A percentile compares a stretch with the other conserved stretches of the same genome.
phyloP scores from a whole-genome alignment of 1,140 invertebrate genomes.

The Homalodisca vitripennis region DNA sequence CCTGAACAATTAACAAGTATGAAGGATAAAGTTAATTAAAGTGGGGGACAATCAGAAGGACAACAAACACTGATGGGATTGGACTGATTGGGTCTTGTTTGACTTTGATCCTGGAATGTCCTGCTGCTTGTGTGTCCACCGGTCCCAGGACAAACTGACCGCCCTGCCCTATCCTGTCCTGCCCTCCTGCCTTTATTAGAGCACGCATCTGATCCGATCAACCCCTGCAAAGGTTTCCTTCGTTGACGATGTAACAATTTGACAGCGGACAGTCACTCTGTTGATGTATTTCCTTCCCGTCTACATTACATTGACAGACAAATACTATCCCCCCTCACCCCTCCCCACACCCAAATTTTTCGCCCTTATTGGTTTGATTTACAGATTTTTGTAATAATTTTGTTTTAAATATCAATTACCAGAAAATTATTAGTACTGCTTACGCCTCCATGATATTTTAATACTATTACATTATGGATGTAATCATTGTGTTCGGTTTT shows the following conservation, averaged over 20 bases:
- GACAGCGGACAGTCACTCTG: background rate
- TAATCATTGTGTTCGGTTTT: too few species aligned
- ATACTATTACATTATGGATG: too few species aligned
- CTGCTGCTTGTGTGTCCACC: background rate
- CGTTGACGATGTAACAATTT: background rate
- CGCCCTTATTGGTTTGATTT: too few species aligned
- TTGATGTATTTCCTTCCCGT: background rate
- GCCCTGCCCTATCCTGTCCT: background rate
- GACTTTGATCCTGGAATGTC: constrained; percentile 24
- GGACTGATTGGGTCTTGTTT: constrained; percentile 6
- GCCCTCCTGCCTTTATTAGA: background rate
- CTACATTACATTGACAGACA: too few species aligned
- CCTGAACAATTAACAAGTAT: constrained; percentile 21
- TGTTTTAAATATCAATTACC: too few species aligned
- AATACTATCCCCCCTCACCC: too few species aligned
- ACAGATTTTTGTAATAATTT: too few species aligned
- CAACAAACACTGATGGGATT: constrained; percentile 2
- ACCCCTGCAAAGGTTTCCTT: background rate
- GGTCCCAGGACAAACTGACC: background rate
- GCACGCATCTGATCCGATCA: background rate
- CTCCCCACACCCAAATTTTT: too few species aligned
- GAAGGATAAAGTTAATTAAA: constrained; percentile 13
- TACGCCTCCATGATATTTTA: too few species aligned
- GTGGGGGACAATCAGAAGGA: background rate
- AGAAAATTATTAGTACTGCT: too few species aligned